Conservation (phyloP, 2,113 vertebrate species). For the Percina caprodes region DNA sequence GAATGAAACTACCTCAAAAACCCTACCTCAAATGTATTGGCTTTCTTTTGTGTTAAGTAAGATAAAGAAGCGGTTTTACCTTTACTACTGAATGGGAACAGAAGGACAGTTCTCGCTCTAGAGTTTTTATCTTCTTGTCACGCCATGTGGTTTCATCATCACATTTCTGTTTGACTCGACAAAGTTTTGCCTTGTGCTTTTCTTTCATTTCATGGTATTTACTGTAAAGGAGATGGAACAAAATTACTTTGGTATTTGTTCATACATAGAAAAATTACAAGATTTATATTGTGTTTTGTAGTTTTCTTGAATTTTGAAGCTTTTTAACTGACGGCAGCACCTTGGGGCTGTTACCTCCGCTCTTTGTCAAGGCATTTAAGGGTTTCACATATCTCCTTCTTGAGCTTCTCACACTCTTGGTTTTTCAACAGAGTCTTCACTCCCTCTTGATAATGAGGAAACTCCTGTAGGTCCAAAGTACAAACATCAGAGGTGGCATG, state of each 20-base stretch:
- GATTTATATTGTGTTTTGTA: neutral
- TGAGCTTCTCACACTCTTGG: conserved; percentile 60
- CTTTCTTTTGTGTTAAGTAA: neutral
- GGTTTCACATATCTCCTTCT: conserved; percentile 69
- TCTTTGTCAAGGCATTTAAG: conserved; percentile 65
- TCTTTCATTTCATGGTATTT: conserved; percentile 68
- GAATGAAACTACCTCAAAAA: too few species aligned
- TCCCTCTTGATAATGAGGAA: conserved; percentile 29
- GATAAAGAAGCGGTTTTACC: conserved; percentile 40
- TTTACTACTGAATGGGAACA: conserved; percentile 60
- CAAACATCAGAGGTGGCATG: too few species aligned
- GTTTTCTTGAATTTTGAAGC: neutral
- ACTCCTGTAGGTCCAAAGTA: conserved; percentile 14
- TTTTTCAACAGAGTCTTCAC: conserved; percentile 24
- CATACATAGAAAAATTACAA: neutral
- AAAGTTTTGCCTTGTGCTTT: conserved; percentile 60
- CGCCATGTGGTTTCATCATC: conserved; percentile 61
- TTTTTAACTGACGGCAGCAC: neutral
- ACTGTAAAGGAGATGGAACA: conserved; percentile 41
- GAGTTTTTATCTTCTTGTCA: conserved; percentile 66
- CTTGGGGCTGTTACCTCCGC: conserved; percentile 55
- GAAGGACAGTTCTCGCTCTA: conserved; percentile 64
- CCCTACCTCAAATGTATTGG: neutral
- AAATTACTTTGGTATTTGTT: neutral
- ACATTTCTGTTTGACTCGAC: conserved; percentile 55